Conservation (phyloP, 2,113 vertebrate genomes). For the Sula dactylatra region DNA sequence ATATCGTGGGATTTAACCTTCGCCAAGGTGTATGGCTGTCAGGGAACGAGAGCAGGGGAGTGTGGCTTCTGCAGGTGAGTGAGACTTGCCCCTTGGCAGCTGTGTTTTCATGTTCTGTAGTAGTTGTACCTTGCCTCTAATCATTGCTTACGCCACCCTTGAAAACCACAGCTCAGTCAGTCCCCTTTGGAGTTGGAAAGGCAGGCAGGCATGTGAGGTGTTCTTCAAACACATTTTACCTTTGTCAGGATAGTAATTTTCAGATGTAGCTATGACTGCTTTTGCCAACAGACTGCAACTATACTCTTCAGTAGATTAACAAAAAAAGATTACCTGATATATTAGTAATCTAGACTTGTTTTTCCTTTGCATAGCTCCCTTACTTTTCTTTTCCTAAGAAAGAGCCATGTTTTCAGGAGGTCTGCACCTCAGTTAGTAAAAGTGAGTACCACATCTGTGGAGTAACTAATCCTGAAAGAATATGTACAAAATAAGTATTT, state of each 20-base stretch:
- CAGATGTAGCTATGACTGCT: not conserved
- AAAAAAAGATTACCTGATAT: not conserved
- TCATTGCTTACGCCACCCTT: not conserved
- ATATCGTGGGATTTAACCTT: not conserved
- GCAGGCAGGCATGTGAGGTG: rapidly evolving
- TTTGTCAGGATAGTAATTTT: not conserved
- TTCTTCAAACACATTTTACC: not conserved
- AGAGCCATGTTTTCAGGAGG: not conserved
- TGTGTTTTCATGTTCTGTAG: rapidly evolving
- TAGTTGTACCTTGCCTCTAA: not conserved
- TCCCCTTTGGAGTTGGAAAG: not conserved
- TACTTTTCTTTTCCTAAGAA: not conserved
- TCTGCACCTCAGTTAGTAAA: not conserved
- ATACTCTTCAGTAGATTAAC: not conserved
- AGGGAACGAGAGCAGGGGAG: not conserved
- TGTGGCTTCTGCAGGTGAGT: rapidly evolving
- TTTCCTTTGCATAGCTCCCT: not conserved
- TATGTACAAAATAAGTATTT: not conserved
- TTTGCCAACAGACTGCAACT: not conserved
- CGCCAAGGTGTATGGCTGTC: rapidly evolving
- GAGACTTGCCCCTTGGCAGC: not conserved
- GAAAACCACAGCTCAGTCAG: rapidly evolving
- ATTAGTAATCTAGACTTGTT: not conserved
- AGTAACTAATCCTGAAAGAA: not conserved
- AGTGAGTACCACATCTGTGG: not conserved